A percentile compares a stretch with the other conserved stretches of the same genome.
phyloP scores from a whole-genome alignment of 2,113 vertebrate species.

The Pan troglodytes region DNA sequence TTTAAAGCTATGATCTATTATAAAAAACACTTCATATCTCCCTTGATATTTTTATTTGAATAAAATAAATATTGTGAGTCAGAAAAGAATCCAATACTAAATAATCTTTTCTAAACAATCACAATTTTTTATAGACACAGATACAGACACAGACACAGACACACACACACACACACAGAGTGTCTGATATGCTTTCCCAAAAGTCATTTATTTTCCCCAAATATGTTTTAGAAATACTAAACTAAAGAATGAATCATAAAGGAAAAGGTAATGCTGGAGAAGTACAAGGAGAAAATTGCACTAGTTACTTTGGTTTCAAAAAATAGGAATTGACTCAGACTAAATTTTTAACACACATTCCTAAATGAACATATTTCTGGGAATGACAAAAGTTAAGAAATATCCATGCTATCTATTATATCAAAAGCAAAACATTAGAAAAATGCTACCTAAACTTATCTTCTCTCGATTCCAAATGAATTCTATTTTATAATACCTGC shows the following conservation, averaged over 20 bases:
- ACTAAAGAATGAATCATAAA: not conserved
- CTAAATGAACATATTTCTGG: not conserved
- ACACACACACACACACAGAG: not conserved
- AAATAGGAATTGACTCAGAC: not conserved
- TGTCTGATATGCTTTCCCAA: not conserved
- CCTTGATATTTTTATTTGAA: not conserved
- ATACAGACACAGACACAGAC: not conserved
- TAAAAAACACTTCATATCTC: not conserved
- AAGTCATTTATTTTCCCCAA: not conserved
- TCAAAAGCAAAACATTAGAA: not conserved
- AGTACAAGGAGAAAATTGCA: not conserved
- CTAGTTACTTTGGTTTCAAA: not conserved
- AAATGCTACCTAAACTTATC: not conserved
- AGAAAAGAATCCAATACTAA: slow-evolving; percentile 40
- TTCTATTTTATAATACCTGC: not conserved
- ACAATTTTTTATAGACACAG: not conserved
- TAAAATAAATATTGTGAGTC: slow-evolving; percentile 23
- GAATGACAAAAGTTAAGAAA: not conserved
- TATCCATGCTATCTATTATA: not conserved
- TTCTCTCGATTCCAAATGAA: not conserved
- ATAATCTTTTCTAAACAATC: not conserved
- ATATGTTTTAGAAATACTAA: not conserved
- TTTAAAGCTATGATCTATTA: not conserved
- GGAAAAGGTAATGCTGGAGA: not conserved
- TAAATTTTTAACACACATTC: not conserved